These are phyloP conservation scores for Paragorgia papillata DNA, from an alignment of 92 coral and sea anemone genomes.

Conservation along the genomic window DNA sequence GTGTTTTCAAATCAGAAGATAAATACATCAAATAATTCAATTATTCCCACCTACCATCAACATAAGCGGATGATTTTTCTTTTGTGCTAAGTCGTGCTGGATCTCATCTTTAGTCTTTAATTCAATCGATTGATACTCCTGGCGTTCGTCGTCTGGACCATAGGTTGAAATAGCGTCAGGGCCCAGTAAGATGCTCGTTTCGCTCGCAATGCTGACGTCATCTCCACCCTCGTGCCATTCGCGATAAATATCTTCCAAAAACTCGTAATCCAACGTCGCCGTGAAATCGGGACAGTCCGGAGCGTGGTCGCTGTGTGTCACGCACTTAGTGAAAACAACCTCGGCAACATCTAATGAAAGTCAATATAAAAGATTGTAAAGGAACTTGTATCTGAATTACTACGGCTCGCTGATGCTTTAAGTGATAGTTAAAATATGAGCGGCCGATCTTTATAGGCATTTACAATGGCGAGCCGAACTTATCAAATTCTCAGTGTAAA, in stretches of 20 bases:
- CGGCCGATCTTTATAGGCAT: no score
- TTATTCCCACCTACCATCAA: conserved; percentile 71
- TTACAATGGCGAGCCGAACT: no score
- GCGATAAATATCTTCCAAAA: conserved; percentile 81
- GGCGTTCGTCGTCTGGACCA: conserved; percentile 22
- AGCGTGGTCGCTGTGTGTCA: conserved; percentile 67
- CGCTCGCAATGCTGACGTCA: conserved; percentile 73
- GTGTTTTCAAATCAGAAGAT: no score
- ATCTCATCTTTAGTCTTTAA: conserved; percentile 49
- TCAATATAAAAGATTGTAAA: neutral
- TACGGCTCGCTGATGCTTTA: no score
- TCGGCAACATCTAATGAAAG: conserved; percentile 79
- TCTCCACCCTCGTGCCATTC: conserved; percentile 70
- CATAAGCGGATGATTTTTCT: conserved; percentile 89
- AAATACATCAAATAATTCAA: no score
- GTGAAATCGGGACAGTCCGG: conserved; percentile 65
- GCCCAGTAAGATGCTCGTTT: conserved; percentile 39
- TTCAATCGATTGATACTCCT: conserved; percentile 13
- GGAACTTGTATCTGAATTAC: neutral
- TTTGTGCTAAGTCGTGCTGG: conserved; percentile 67
- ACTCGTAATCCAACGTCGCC: conserved; percentile 73
- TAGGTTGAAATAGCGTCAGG: conserved; percentile 56
- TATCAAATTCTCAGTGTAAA: no score
- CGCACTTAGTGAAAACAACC: conserved; percentile 73
- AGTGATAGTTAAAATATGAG: no score